Conservation (phyloP, 1,140 invertebrate genomes). For the Calephelis nemesis region DNA sequence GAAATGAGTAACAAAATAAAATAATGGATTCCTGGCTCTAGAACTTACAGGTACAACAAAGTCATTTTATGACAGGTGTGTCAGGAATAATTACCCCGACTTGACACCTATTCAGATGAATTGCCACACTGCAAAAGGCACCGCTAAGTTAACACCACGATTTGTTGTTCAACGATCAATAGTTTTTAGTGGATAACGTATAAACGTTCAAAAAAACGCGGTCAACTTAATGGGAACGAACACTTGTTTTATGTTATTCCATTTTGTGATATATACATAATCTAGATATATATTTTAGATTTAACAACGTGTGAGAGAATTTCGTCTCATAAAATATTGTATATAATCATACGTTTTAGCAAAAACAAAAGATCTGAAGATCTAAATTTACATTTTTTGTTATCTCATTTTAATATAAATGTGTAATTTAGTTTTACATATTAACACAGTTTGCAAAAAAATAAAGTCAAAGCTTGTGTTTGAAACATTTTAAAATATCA, state of each 20-base stretch:
- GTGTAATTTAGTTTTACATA: too few relatives aligned
- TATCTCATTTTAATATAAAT: too few relatives aligned
- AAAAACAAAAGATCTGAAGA: too few relatives aligned
- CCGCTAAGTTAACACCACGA: background rate
- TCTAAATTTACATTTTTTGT: too few relatives aligned
- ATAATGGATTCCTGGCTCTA: background rate
- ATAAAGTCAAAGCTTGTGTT: too few relatives aligned
- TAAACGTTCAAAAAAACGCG: background rate
- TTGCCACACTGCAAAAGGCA: constrained; percentile 2
- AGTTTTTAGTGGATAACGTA: background rate
- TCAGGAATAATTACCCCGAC: background rate
- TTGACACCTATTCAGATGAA: constrained; percentile 6
- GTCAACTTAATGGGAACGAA: background rate
- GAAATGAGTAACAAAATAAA: background rate
- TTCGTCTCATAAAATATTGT: too few relatives aligned
- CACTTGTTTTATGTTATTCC: background rate
- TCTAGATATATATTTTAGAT: too few relatives aligned
- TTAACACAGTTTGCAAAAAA: too few relatives aligned
- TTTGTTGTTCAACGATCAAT: background rate
- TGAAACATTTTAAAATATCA: too few relatives aligned
- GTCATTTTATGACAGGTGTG: constrained; percentile 1
- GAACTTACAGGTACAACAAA: background rate
- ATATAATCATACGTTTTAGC: too few relatives aligned
- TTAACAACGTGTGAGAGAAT: too few relatives aligned
- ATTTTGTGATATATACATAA: too few relatives aligned